A percentile compares a stretch with the other conserved stretches of the same genome.
Evolutionary conservation across 2,797 vertebrate species (phyloP).

Genomic region (Periophthalmus magnuspinnatus): DNA sequence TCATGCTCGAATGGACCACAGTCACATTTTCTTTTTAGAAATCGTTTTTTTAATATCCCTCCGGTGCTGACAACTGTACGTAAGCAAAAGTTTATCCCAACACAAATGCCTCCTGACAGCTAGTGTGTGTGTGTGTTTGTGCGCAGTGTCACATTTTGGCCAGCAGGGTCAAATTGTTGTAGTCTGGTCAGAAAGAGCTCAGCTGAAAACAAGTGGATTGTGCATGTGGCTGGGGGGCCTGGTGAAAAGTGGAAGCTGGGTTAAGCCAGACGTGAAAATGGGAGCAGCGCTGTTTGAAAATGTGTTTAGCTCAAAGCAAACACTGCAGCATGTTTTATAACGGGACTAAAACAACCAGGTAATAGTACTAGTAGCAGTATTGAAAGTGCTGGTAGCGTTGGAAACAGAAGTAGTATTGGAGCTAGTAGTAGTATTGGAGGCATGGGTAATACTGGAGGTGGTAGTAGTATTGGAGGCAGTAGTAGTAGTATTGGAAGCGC

Average conservation of each 20-base stretch:
- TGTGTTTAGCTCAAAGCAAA: slow-evolving; percentile 17
- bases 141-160: slow-evolving; percentile 7
- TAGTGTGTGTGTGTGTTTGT: slow-evolving; percentile 11
- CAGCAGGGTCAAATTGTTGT: slow-evolving; percentile 25
- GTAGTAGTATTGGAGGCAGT: no score
- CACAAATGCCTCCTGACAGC: slow-evolving; percentile 31
- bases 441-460: no score
- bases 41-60: slow-evolving; percentile 30
- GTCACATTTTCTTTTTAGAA: slow-evolving; percentile 41
- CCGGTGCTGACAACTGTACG: slow-evolving; percentile 46
- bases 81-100: slow-evolving; percentile 23
- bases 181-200: slow-evolving; percentile 23
- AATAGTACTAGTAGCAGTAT: no score
- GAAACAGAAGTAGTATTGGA: no score
- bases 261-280: slow-evolving; percentile 12
- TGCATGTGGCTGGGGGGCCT: slow-evolving; percentile 9
- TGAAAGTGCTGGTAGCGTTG: no score
- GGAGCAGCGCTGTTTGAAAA: background rate
- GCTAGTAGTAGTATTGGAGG: no score
- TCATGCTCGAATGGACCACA: slow-evolving; percentile 45
- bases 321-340: slow-evolving; percentile 14
- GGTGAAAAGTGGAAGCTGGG: background rate
- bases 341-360: no score
- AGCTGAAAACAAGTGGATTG: slow-evolving; percentile 23
- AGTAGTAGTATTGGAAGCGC: no score